Conservation (phyloP, 2,113 vertebrate genomes). For the Protobothrops mucrosquamatus region DNA sequence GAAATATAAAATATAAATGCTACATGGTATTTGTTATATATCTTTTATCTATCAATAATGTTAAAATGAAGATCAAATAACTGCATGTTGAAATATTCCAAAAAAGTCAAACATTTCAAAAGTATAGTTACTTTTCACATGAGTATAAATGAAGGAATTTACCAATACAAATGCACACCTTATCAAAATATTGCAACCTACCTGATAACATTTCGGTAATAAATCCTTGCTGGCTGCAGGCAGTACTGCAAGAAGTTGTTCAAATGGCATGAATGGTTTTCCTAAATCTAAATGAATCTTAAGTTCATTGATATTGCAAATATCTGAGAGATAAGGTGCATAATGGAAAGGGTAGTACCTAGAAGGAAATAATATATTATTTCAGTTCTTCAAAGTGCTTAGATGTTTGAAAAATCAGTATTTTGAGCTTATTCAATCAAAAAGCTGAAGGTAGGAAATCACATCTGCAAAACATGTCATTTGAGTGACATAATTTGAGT, state of each 20-base stretch:
- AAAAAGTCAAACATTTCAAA: background rate
- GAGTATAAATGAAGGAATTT: background rate
- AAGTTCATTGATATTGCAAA: slow-evolving; percentile 80
- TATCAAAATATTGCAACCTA: slow-evolving; percentile 54
- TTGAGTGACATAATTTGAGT: background rate
- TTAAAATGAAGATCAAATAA: background rate
- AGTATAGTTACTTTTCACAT: background rate
- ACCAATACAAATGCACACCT: background rate
- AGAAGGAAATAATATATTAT: slow-evolving; percentile 29
- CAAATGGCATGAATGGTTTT: slow-evolving; percentile 95
- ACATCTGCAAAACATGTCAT: background rate
- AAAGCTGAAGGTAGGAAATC: background rate
- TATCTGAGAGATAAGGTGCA: slow-evolving; percentile 94
- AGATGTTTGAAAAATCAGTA: background rate
- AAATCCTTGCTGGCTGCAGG: slow-evolving; percentile 94
- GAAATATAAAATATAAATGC: background rate
- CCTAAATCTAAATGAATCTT: slow-evolving; percentile 86
- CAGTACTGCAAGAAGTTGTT: slow-evolving; percentile 93
- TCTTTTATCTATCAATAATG: background rate
- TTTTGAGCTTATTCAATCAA: background rate
- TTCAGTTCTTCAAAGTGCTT: background rate
- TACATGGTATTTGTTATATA: background rate
- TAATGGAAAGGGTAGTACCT: slow-evolving; percentile 98
- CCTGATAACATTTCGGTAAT: slow-evolving; percentile 88
- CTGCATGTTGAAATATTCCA: background rate